These are phyloP conservation scores for Tromatobia lineatoria DNA, from an alignment of 2,888 invertebrate species.

Conservation along the genomic window DNA sequence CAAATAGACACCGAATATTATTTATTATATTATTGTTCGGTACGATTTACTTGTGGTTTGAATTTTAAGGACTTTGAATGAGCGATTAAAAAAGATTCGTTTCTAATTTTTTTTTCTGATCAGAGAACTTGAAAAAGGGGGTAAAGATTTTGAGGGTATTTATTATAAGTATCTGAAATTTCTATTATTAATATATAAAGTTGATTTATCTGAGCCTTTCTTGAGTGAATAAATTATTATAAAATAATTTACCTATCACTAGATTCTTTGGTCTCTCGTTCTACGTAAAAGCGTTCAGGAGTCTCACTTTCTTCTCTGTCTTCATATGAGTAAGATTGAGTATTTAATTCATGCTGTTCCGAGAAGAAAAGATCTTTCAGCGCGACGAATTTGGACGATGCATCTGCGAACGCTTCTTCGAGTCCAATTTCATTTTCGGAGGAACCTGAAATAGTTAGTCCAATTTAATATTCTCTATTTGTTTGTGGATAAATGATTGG, in stretches of 20 bases:
- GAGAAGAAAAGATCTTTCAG: constrained; percentile 80
- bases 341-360: constrained; percentile 70
- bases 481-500: too few relatives aligned
- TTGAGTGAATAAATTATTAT: not conserved
- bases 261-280: constrained; percentile 43
- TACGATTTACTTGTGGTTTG: too few relatives aligned
- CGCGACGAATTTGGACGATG: constrained; percentile 78
- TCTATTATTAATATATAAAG: not conserved
- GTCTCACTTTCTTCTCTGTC: constrained; percentile 9
- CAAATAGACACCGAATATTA: not conserved
- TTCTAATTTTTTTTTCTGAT: too few relatives aligned
- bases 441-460: constrained; percentile 48
- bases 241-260: constrained; percentile 57
- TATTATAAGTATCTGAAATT: not conserved
- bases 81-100: too few relatives aligned
- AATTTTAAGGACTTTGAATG: too few relatives aligned
- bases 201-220: not conserved
- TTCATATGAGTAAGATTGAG: constrained; percentile 56
- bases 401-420: constrained; percentile 73
- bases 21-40: too few relatives aligned
- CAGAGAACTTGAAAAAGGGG: too few relatives aligned
- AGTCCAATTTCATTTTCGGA: constrained; percentile 72
- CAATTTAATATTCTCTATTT: not conserved
- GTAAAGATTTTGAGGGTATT: too few relatives aligned
- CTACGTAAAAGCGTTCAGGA: constrained; percentile 37